These are phyloP conservation scores for Drosophila kohkoa DNA, from an alignment of 1,140 invertebrate genomes.

Conservation along the genomic window DNA sequence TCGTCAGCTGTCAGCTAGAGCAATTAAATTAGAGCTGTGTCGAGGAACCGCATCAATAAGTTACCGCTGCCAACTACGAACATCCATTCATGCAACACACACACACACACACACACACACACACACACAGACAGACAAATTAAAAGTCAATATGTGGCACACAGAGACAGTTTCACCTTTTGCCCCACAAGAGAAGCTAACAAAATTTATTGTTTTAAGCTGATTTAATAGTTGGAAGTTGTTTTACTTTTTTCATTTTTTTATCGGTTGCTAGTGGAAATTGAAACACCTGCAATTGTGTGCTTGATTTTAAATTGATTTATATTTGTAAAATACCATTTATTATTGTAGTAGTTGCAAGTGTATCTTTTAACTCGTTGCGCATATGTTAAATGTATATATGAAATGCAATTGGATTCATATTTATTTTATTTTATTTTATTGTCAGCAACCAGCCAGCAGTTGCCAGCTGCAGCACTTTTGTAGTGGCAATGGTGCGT, in stretches of 20 bases:
- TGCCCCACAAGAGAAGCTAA: slow-evolving; percentile 28
- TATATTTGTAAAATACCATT: slow-evolving; percentile 8
- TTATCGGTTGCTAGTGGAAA: neutral
- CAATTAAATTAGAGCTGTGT: slow-evolving; percentile 35
- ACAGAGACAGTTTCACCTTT: slow-evolving; percentile 1
- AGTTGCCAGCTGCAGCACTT: slow-evolving; percentile 33
- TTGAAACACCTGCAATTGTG: neutral
- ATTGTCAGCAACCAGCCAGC: slow-evolving; percentile 30
- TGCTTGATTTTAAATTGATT: slow-evolving; percentile 40
- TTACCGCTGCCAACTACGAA: slow-evolving; percentile 31
- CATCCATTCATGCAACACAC: slow-evolving; percentile 24
- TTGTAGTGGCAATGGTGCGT: slow-evolving; percentile 54
- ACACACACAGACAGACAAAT: slow-evolving; percentile 44
- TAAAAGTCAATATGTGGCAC: slow-evolving; percentile 67
- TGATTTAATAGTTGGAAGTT: slow-evolving; percentile 44
- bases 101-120: too few relatives aligned
- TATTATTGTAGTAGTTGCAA: neutral
- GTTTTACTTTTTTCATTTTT: slow-evolving; percentile 4
- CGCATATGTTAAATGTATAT: slow-evolving; percentile 5
- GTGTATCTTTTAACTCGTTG: neutral
- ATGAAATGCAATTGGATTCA: neutral
- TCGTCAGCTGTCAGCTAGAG: neutral
- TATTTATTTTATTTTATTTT: slow-evolving; percentile 34
- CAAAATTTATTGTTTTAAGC: slow-evolving; percentile 70
- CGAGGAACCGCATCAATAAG: slow-evolving; percentile 20